Conservation (phyloP, 2,888 invertebrate species). For the Tetragonula carbonaria region DNA sequence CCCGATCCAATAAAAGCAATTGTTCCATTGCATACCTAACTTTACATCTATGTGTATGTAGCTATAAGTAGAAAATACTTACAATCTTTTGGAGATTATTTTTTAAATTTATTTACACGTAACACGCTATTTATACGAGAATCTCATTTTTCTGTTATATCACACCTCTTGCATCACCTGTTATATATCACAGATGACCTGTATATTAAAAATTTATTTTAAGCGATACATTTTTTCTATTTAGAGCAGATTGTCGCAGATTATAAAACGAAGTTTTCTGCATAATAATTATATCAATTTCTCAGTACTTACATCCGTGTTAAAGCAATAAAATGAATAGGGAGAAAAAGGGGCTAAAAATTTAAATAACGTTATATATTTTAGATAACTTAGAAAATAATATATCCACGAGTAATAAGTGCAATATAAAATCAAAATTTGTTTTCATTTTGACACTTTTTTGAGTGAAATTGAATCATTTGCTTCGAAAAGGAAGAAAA, state of each 20-base stretch:
- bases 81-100: not conserved
- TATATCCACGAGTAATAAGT: slow-evolving; percentile 41
- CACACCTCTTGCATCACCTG: slow-evolving; percentile 15
- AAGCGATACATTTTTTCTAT: slow-evolving; percentile 12
- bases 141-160: slow-evolving; percentile 42
- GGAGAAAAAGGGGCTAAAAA: slow-evolving; percentile 16
- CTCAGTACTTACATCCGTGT: slow-evolving; percentile 49
- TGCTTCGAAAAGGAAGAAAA: slow-evolving; percentile 4
- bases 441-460: slow-evolving; percentile 29
- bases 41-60: not conserved
- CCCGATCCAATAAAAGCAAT: not conserved
- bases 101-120: not conserved
- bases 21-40: slow-evolving; percentile 6
- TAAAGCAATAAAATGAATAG: slow-evolving; percentile 32
- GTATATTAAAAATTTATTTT: slow-evolving; percentile 18
- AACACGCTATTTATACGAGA: not conserved
- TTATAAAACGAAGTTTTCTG: slow-evolving; percentile 12
- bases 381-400: slow-evolving; percentile 26
- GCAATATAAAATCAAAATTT: slow-evolving; percentile 56
- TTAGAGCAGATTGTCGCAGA: not conserved
- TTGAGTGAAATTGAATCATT: slow-evolving; percentile 36
- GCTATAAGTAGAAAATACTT: not conserved
- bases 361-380: slow-evolving; percentile 29
- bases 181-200: not conserved
- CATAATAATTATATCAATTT: slow-evolving; percentile 29